Evolutionary conservation across 2,113 vertebrate species (phyloP).

Genomic region (Hucho hucho): DNA sequence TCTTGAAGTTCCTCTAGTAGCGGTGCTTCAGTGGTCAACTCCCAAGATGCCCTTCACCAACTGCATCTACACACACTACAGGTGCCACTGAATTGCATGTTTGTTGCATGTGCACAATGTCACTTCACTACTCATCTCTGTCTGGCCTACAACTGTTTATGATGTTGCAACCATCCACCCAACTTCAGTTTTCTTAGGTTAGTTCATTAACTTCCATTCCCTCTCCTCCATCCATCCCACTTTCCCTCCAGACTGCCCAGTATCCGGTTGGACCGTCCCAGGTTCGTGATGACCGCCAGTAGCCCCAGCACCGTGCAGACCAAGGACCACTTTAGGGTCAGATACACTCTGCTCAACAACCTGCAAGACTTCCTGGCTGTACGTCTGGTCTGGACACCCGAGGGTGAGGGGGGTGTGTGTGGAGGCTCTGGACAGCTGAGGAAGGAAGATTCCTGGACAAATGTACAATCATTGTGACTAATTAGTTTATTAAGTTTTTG

Average conservation of each 20-base stretch:
- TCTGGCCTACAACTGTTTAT: background rate
- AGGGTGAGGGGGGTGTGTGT: conserved; percentile 61
- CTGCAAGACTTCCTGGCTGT: conserved; percentile 95
- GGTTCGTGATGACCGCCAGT: conserved; percentile 90
- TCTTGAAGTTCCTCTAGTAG: conserved; percentile 88
- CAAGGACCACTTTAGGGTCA: conserved; percentile 85
- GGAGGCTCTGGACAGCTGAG: background rate
- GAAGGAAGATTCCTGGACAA: background rate
- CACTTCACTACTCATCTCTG: background rate
- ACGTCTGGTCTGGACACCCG: conserved; percentile 89
- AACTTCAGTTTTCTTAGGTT: too few species aligned
- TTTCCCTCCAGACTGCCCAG: conserved; percentile 76
- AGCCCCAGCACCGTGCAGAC: conserved; percentile 82
- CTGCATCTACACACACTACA: conserved; percentile 93
- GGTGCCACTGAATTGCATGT: conserved; percentile 34
- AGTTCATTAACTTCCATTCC: background rate
- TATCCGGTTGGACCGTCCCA: conserved; percentile 85
- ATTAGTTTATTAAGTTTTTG: background rate
- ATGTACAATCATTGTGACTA: conserved; percentile 1
- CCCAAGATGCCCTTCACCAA: conserved; percentile 89
- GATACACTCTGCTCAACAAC: conserved; percentile 91
- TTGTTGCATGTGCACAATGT: too few species aligned
- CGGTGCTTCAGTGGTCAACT: conserved; percentile 91
- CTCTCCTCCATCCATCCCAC: too few species aligned
- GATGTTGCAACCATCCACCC: too few species aligned